Base-by-base conservation (phyloP, 1,140 invertebrate species). In the Hyles euphorbiae region DNA sequence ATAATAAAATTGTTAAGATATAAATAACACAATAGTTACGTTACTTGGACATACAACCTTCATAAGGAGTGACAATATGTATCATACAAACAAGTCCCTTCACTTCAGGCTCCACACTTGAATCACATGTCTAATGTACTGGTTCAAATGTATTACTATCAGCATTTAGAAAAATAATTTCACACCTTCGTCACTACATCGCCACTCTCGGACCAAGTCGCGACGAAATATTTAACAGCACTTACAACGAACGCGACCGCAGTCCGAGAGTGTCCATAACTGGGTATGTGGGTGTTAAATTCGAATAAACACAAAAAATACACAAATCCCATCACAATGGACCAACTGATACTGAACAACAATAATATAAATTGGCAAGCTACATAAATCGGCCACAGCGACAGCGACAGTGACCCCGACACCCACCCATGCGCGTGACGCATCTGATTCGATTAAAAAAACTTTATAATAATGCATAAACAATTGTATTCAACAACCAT, bases 11-110 rank as follows among this genome's bases (percentile, higher is more conserved):
- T 77, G 74, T 81, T 79, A 85, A 76, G 33, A 77, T 79, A 83
- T 78, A 85, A 83, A 86, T 80, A 86, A 86, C 70, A 82, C 73
- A 84, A 83, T 78, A 76, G 69, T 80, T 83, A 83, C 65, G 70
- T 79, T 80, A 86, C 64, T 60, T 82, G 80, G 81, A 83, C 79
- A 79, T 85, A 86, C 85, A 87, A 88, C 83, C 85, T 88, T 85
- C 72, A 74, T 81, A 85, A 87, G 81, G 78, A 83, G 74, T 78
- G 80, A 75, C 67, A 65, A 60, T 58, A 60, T 67, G 59, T 68
- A 80, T 72, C 67, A 66, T 75, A 78, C 58, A 47, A 53, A 75
- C 63, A 66, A 76, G 70, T 78, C 76, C 81, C 72, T 70, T 63
- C 11, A 54, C 5, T 10, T 51, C 10, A n/a, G 10, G 22, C 22